These are phyloP conservation scores for Crocodylus rhombifer DNA, from an alignment of 2,797 vertebrate genomes.

Conservation along the genomic window DNA sequence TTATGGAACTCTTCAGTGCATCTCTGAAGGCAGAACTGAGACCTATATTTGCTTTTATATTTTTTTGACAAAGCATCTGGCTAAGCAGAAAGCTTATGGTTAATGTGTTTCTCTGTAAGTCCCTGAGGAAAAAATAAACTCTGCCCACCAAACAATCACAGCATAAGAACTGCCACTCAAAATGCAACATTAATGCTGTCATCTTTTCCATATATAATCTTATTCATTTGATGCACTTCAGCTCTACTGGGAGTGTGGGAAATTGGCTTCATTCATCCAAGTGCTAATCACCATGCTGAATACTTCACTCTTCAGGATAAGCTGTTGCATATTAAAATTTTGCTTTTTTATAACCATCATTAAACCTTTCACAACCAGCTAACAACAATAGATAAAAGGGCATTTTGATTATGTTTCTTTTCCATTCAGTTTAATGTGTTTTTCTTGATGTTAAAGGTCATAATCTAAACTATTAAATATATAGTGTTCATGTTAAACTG, in stretches of 20 bases:
- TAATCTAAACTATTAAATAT: neutral
- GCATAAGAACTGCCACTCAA: neutral
- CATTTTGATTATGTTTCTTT: neutral
- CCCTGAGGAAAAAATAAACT: neutral
- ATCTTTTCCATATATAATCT: neutral
- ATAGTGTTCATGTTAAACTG: neutral
- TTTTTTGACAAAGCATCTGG: neutral
- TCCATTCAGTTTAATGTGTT: neutral
- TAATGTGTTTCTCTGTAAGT: constrained; percentile 3
- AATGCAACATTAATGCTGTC: neutral
- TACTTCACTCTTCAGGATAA: neutral
- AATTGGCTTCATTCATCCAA: constrained; percentile 9
- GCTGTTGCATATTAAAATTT: neutral
- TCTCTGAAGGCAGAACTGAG: neutral
- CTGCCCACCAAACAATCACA: neutral
- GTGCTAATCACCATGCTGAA: neutral
- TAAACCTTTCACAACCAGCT: neutral
- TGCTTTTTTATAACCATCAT: neutral
- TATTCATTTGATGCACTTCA: neutral
- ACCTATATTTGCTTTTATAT: neutral
- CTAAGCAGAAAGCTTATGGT: neutral
- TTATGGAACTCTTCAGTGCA: neutral
- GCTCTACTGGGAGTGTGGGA: neutral
- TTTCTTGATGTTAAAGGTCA: neutral
- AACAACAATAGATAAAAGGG: neutral